Percentiles rank a stretch among this genome's conserved stretches.
Conservation (phyloP, 2,888 invertebrate species). For the Meteorus colon region DNA sequence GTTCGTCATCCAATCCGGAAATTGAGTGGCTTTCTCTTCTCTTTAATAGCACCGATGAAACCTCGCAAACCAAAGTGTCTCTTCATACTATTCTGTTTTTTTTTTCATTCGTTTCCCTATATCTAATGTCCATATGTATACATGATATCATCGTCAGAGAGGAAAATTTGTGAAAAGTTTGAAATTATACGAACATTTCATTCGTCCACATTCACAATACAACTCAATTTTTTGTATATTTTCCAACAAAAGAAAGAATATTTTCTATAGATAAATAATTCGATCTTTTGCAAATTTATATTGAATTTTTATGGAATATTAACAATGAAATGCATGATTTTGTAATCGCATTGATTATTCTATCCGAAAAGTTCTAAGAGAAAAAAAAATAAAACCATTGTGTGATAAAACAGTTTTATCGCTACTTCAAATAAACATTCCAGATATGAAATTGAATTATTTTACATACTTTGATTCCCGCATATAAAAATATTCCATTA, state of each 20-base stretch:
- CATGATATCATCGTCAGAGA: too few species aligned
- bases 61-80: slow-evolving; percentile 12
- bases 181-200: background rate
- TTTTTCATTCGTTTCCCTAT: background rate
- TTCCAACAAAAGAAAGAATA: too few species aligned
- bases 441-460: background rate
- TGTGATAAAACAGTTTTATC: too few species aligned
- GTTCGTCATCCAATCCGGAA: slow-evolving; percentile 45
- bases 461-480: background rate
- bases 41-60: slow-evolving; percentile 41
- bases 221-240: too few species aligned
- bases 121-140: background rate
- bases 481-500: slow-evolving; percentile 10
- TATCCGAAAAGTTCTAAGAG: too few species aligned
- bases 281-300: too few species aligned
- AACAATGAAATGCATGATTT: too few species aligned
- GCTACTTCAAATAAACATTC: background rate
- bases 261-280: too few species aligned
- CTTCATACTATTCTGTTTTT: background rate
- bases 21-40: slow-evolving; percentile 42
- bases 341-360: too few species aligned
- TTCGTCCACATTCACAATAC: background rate
- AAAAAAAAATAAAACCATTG: too few species aligned
- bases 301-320: too few species aligned
- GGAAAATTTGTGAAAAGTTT: too few species aligned